phyloP scores from a whole-genome alignment of 2,797 vertebrate species.

The Cossypha niveicapilla region DNA sequence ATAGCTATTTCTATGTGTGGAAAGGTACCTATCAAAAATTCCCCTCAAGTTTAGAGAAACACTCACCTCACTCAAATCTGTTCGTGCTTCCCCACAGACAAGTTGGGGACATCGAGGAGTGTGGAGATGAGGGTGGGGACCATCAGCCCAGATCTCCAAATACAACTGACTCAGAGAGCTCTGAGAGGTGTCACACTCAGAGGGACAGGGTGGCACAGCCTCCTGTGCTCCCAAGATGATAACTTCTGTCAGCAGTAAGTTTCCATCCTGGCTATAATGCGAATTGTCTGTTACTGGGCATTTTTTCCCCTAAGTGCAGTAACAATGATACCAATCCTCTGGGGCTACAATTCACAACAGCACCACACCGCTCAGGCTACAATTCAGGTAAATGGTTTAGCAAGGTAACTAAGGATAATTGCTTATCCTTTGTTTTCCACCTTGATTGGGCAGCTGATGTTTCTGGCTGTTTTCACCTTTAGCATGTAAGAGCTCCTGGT shows the following conservation, averaged over 20 bases:
- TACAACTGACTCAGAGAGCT: background rate
- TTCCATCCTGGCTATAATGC: background rate
- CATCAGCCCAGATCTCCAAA: background rate
- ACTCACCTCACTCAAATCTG: background rate
- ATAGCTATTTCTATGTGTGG: background rate
- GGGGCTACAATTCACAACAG: background rate
- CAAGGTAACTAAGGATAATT: background rate
- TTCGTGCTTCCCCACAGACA: background rate
- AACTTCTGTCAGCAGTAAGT: background rate
- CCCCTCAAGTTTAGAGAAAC: background rate
- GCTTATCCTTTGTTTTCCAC: background rate
- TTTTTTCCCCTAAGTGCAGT: background rate
- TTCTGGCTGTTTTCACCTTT: background rate
- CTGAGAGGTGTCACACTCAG: too few species aligned
- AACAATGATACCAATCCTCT: background rate
- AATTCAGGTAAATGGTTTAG: background rate
- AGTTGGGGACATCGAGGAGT: rapidly evolving
- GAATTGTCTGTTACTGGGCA: background rate
- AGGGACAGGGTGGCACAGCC: background rate
- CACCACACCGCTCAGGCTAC: background rate
- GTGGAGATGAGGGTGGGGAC: background rate
- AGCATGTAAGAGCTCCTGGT: background rate
- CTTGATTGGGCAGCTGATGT: background rate
- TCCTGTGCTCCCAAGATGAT: background rate
- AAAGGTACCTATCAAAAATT: background rate